phyloP scores from a whole-genome alignment of 2,113 vertebrate species.

The Sapayoa aenigma region DNA sequence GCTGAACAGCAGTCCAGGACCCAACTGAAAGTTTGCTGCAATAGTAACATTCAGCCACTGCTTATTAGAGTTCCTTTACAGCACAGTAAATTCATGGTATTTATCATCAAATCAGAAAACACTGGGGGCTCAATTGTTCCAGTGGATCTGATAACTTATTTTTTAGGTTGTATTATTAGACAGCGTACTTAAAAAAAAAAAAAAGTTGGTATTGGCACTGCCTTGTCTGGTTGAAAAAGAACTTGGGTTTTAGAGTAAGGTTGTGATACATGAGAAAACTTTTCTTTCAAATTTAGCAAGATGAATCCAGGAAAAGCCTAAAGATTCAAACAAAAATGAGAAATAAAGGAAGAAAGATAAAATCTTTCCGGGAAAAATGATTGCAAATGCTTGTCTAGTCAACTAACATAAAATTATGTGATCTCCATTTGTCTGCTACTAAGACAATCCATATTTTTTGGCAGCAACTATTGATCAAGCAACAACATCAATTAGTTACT shows the following conservation, averaged over 20 bases:
- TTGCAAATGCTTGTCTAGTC: not conserved
- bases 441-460: not conserved
- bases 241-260: not conserved
- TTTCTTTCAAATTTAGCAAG: not conserved
- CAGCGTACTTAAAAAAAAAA: not conserved
- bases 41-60: not conserved
- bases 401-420: not conserved
- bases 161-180: not conserved
- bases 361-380: not conserved
- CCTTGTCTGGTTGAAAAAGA: not conserved
- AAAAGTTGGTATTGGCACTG: not conserved
- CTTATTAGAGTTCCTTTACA: not conserved
- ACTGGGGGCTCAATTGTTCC: not conserved
- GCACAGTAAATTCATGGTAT: not conserved
- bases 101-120: not conserved
- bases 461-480: not conserved
- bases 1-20: not conserved
- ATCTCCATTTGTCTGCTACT: not conserved
- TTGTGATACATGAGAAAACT: not conserved
- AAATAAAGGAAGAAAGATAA: not conserved
- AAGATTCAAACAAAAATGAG: not conserved
- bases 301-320: not conserved
- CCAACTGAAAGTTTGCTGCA: not conserved
- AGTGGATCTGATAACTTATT: not conserved
- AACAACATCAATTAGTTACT: not conserved